phyloP scores from a whole-genome alignment of 2,797 vertebrate species.

The Cercopithecus hamlyni region DNA sequence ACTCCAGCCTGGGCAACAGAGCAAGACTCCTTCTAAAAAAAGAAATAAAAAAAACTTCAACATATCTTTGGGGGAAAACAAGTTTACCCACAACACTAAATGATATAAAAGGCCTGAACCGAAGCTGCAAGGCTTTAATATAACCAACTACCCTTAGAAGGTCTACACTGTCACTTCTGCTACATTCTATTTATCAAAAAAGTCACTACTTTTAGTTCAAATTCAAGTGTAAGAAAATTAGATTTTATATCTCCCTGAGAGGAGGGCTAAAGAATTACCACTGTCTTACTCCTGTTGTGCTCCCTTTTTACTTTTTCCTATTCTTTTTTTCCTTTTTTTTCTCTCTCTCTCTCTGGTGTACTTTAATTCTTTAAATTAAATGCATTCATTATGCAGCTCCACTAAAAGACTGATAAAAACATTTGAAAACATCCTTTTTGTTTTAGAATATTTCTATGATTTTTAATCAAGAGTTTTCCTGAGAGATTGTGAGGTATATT shows the following conservation, averaged over 20 bases:
- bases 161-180: background rate
- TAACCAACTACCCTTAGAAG: background rate
- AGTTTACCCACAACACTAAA: background rate
- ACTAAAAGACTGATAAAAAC: background rate
- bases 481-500: background rate
- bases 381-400: background rate
- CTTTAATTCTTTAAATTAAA: background rate
- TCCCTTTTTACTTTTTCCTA: background rate
- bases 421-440: background rate
- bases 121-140: background rate
- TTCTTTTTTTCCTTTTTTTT: background rate
- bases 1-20: too few relatives aligned
- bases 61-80: background rate
- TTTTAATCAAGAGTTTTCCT: conserved; percentile 7
- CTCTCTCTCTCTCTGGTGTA: background rate
- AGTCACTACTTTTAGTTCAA: background rate
- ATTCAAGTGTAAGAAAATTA: background rate
- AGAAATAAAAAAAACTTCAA: background rate
- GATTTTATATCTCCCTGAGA: background rate
- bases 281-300: background rate
- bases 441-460: background rate
- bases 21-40: too few relatives aligned
- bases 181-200: background rate
- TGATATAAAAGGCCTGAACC: background rate
- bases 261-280: background rate